phyloP scores from a whole-genome alignment of 2,797 vertebrate species.

The Echiichthys vipera region DNA sequence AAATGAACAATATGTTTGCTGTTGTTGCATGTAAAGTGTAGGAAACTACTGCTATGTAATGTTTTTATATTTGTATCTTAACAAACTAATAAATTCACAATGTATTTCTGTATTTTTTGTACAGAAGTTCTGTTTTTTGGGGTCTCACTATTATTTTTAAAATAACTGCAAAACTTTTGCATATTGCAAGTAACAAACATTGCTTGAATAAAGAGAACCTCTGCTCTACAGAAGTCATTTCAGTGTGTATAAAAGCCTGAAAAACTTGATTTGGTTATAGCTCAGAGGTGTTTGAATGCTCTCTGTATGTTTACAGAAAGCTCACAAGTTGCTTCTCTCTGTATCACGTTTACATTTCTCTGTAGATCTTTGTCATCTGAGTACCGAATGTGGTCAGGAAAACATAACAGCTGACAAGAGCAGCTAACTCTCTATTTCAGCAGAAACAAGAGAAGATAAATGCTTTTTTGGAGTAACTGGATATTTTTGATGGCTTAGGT shows the following conservation, averaged over 20 bases:
- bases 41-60: background rate
- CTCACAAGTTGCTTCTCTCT: background rate
- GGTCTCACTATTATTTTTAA: background rate
- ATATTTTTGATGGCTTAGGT: conserved; percentile 1
- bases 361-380: conserved; percentile 54
- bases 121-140: accelerated
- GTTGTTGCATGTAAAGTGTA: background rate
- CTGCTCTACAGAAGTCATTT: background rate
- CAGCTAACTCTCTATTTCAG: background rate
- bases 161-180: background rate
- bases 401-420: background rate
- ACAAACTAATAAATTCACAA: conserved; percentile 7
- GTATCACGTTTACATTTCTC: background rate
- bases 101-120: conserved; percentile 14
- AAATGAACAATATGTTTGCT: background rate
- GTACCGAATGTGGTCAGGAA: conserved; percentile 22
- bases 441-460: background rate
- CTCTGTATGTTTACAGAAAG: conserved; percentile 29
- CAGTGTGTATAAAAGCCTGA: conserved; percentile 33
- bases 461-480: background rate
- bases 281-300: conserved; percentile 26
- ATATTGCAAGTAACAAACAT: background rate
- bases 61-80: background rate
- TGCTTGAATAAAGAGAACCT: background rate
- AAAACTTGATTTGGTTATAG: conserved; percentile 34